Conservation (phyloP, 1,140 invertebrate species). For the Drosophila navojoa region DNA sequence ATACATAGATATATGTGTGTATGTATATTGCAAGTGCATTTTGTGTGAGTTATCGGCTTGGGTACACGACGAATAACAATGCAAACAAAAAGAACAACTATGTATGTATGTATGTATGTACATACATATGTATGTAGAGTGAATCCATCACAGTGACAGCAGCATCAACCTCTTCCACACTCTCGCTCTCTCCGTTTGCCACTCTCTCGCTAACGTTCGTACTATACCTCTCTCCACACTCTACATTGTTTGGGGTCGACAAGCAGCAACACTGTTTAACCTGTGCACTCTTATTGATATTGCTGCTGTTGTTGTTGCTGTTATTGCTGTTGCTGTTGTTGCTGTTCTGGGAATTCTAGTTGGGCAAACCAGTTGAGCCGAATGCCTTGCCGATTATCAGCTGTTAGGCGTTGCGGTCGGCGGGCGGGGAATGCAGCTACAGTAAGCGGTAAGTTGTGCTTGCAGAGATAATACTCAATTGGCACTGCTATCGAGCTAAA, state of each 20-base stretch:
- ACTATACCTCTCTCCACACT: constrained; percentile 6
- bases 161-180: constrained; percentile 9
- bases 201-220: background rate
- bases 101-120: too few species aligned
- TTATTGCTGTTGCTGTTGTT: constrained; percentile 25
- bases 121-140: constrained; percentile 39
- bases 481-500: constrained; percentile 7
- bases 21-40: constrained; percentile 34
- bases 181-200: background rate
- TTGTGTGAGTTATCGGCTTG: constrained; percentile 47
- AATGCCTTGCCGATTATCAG: constrained; percentile 19
- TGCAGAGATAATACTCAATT: constrained; percentile 16
- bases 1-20: background rate
- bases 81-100: constrained; percentile 69
- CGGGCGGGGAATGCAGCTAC: background rate
- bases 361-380: constrained; percentile 19
- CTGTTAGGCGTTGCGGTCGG: constrained; percentile 9
- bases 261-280: constrained; percentile 26
- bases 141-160: constrained; percentile 66
- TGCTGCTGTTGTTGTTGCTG: constrained; percentile 20
- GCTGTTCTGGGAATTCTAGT: constrained; percentile 22
- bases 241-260: constrained; percentile 2
- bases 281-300: constrained; percentile 33
- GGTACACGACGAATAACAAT: constrained; percentile 47
- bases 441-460: background rate